These are phyloP conservation scores for Ceratitis capitata DNA, from an alignment of 1,140 invertebrate species.

Conservation along the genomic window DNA sequence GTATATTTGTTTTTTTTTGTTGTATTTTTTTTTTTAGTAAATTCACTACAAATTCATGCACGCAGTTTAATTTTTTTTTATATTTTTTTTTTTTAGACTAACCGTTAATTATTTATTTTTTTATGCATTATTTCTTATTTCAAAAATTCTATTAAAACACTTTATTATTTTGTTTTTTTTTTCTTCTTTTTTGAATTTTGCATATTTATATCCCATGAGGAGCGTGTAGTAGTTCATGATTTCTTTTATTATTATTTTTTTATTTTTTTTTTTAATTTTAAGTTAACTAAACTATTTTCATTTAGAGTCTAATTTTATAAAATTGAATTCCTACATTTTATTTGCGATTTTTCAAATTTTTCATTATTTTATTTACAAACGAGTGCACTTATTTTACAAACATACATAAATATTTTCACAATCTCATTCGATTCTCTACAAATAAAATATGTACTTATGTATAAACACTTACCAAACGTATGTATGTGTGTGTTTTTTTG, in stretches of 20 bases:
- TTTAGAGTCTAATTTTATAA: conserved; percentile 15
- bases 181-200: neutral
- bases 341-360: neutral
- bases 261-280: neutral
- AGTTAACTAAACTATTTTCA: neutral
- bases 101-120: neutral
- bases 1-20: neutral
- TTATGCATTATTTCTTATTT: neutral
- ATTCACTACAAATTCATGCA: conserved; percentile 33
- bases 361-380: neutral
- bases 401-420: neutral
- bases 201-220: neutral
- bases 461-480: neutral
- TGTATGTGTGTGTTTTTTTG: neutral
- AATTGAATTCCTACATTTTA: neutral
- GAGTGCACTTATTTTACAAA: neutral
- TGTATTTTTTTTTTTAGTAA: conserved; percentile 4
- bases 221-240: neutral
- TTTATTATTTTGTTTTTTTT: neutral
- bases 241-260: neutral
- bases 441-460: neutral
- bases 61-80: neutral
- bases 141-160: conserved; percentile 22
- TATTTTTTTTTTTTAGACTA: neutral
- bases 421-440: neutral